Conservation (phyloP, 1,140 invertebrate genomes). For the Aphaenogaster ashmeadi region DNA sequence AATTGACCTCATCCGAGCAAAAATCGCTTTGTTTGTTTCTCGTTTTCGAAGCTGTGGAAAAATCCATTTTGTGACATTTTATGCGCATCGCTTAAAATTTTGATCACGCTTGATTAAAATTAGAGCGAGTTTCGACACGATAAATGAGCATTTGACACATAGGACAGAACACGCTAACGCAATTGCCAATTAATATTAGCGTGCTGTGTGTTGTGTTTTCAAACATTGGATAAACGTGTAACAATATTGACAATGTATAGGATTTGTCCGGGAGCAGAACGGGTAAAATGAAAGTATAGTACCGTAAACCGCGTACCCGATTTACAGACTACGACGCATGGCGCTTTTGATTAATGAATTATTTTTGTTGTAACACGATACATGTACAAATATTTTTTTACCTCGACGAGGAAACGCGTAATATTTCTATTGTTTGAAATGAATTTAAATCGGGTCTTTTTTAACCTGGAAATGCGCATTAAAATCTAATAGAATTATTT, state of each 20-base stretch:
- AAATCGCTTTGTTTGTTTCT: not conserved
- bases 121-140: not conserved
- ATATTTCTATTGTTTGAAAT: not conserved
- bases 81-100: not conserved
- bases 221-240: slow-evolving; percentile 37
- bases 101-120: not conserved
- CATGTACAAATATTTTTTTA: slow-evolving; percentile 22
- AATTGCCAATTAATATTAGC: slow-evolving; percentile 54
- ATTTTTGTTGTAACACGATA: slow-evolving; percentile 20
- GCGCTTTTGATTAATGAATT: slow-evolving; percentile 38
- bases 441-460: not conserved
- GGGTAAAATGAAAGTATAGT: slow-evolving; percentile 40
- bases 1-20: not conserved
- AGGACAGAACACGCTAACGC: not conserved
- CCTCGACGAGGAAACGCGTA: not conserved
- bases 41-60: not conserved
- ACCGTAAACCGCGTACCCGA: slow-evolving; percentile 19
- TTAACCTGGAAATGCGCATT: not conserved
- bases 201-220: slow-evolving; percentile 22
- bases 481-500: not conserved
- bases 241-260: slow-evolving; percentile 53
- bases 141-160: slow-evolving; percentile 18
- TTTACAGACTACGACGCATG: not conserved
- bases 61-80: not conserved
- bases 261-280: slow-evolving; percentile 26